A percentile compares a stretch with the other conserved stretches of the same genome.
These are phyloP conservation scores for Eretmochelys imbricata DNA, from an alignment of 2,113 vertebrate species.

Conservation along the genomic window DNA sequence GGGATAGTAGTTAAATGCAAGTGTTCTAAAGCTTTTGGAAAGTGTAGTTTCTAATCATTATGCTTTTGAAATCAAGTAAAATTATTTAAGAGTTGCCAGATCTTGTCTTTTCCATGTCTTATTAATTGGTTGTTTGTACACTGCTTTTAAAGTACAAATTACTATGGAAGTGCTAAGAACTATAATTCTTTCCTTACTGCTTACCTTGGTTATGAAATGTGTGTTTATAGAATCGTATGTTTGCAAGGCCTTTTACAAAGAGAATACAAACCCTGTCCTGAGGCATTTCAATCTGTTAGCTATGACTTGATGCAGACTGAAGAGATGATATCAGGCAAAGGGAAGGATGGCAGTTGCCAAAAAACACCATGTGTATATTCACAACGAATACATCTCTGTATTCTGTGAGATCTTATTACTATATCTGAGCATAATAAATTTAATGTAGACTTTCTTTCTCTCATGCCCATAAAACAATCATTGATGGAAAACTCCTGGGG, in stretches of 20 bases:
- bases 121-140: rapidly evolving
- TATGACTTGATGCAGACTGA: not conserved
- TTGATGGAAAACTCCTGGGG: not conserved
- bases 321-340: not conserved
- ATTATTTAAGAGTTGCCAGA: not conserved
- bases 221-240: not conserved
- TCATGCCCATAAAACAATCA: not conserved
- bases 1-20: not conserved
- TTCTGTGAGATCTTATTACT: not conserved
- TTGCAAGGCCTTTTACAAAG: not conserved
- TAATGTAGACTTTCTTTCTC: not conserved
- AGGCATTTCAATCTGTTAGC: not conserved
- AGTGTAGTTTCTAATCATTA: not conserved
- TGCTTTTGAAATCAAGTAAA: not conserved
- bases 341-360: not conserved
- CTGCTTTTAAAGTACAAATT: not conserved
- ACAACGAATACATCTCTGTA: not conserved
- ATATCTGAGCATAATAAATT: not conserved
- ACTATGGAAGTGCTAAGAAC: not conserved
- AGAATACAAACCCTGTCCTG: not conserved
- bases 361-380: not conserved
- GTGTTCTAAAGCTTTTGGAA: not conserved
- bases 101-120: not conserved
- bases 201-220: not conserved
- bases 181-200: not conserved